Evolutionary conservation across 2,888 invertebrate genomes (phyloP).

Genomic region (Deroplatys truncata): DNA sequence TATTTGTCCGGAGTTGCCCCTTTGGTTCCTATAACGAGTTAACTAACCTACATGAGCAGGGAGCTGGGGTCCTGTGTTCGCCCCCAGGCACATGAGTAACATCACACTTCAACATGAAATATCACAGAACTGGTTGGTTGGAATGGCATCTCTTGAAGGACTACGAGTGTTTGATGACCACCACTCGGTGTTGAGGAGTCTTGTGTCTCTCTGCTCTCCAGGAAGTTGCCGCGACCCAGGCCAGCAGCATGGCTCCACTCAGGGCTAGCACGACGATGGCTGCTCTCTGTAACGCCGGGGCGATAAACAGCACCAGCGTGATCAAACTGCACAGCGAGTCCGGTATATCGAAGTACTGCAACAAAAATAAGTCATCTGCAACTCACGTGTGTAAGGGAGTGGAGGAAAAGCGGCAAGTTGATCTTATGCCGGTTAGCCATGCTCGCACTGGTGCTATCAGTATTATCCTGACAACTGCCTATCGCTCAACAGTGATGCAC

Average conservation of each 20-base stretch:
- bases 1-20: too few species aligned
- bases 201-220: background rate
- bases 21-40: too few species aligned
- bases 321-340: background rate
- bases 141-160: background rate
- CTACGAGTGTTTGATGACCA: background rate
- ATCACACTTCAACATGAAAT: background rate
- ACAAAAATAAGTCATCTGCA: background rate
- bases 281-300: background rate
- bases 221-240: background rate
- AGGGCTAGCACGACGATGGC: background rate
- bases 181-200: background rate
- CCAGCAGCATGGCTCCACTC: background rate
- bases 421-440: too few species aligned
- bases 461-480: too few species aligned
- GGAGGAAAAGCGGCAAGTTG: too few species aligned
- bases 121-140: background rate
- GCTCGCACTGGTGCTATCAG: too few species aligned
- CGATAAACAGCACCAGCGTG: background rate
- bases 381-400: too few species aligned
- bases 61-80: too few species aligned
- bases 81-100: too few species aligned
- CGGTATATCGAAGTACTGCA: constrained; percentile 20
- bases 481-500: too few species aligned
- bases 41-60: too few species aligned